phyloP scores from a whole-genome alignment of 2,797 vertebrate species.

The Mastacembelus armatus region DNA sequence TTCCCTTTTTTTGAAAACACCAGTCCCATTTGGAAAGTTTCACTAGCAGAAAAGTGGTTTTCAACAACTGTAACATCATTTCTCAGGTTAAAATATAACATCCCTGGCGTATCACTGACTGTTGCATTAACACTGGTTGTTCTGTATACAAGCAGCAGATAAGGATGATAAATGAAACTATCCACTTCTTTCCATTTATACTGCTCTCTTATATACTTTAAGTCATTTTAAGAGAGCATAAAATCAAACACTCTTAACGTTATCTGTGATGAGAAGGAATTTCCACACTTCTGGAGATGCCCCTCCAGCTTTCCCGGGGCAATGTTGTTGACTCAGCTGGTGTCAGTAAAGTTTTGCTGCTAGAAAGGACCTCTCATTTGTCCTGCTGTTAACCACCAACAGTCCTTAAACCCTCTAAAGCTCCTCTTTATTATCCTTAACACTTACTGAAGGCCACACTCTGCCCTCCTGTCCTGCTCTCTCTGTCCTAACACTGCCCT shows the following conservation, averaged over 20 bases:
- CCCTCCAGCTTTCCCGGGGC: constrained; percentile 59
- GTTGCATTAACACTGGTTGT: too few species aligned
- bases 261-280: constrained; percentile 57
- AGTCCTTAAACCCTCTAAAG: constrained; percentile 72
- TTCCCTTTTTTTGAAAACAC: not conserved
- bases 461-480: constrained; percentile 59
- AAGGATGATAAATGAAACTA: constrained; percentile 22
- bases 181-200: constrained; percentile 1
- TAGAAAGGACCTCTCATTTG: constrained; percentile 73
- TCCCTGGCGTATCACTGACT: too few species aligned
- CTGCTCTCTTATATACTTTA: not conserved
- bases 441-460: constrained; percentile 71
- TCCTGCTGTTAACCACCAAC: constrained; percentile 77
- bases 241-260: constrained; percentile 40
- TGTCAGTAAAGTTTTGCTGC: constrained; percentile 69
- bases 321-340: constrained; percentile 81
- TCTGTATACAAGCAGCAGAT: constrained; percentile 33
- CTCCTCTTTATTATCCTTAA: constrained; percentile 77
- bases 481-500: constrained; percentile 23
- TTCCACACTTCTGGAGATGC: constrained; percentile 47
- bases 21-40: constrained; percentile 7
- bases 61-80: too few species aligned
- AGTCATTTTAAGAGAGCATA: constrained; percentile 26
- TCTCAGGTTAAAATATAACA: too few species aligned
- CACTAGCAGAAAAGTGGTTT: not conserved